These are phyloP conservation scores for Dendrophyllia cribrosa DNA, from an alignment of 64 coral and sea anemone genomes.

Conservation along the genomic window DNA sequence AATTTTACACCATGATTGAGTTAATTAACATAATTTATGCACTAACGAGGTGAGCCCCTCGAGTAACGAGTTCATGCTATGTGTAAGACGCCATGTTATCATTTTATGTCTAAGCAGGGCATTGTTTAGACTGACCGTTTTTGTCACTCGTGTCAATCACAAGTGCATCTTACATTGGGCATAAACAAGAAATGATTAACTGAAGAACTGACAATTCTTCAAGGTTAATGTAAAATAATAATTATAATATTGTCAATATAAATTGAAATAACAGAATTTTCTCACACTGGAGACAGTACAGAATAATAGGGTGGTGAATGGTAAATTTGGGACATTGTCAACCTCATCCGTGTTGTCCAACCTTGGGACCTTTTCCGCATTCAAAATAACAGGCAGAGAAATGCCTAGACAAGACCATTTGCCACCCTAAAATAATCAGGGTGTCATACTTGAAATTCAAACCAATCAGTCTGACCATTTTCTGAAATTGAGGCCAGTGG, in stretches of 20 bases:
- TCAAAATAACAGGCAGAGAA: too few relatives aligned
- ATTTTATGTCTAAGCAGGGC: not conserved
- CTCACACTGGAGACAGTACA: not conserved
- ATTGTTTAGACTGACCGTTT: not conserved
- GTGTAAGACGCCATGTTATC: too few relatives aligned
- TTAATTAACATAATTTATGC: not conserved
- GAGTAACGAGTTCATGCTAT: not conserved
- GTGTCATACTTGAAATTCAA: too few relatives aligned
- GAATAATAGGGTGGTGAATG: too few relatives aligned
- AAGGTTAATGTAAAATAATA: not conserved
- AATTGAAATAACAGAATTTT: not conserved
- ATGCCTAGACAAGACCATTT: too few relatives aligned
- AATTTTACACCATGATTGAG: too few relatives aligned
- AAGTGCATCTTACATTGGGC: not conserved
- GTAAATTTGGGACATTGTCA: too few relatives aligned
- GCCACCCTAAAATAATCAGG: too few relatives aligned
- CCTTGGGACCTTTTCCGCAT: too few relatives aligned
- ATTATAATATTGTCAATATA: not conserved
- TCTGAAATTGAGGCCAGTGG: not conserved
- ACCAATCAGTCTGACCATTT: too few relatives aligned
- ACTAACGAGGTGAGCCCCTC: constrained; percentile 32
- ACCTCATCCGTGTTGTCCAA: too few relatives aligned
- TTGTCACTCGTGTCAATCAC: too few relatives aligned
- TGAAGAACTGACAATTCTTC: not conserved
- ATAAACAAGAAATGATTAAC: not conserved